Conservation (phyloP, 2,797 vertebrate species). For the Erpetoichthys calabaricus region DNA sequence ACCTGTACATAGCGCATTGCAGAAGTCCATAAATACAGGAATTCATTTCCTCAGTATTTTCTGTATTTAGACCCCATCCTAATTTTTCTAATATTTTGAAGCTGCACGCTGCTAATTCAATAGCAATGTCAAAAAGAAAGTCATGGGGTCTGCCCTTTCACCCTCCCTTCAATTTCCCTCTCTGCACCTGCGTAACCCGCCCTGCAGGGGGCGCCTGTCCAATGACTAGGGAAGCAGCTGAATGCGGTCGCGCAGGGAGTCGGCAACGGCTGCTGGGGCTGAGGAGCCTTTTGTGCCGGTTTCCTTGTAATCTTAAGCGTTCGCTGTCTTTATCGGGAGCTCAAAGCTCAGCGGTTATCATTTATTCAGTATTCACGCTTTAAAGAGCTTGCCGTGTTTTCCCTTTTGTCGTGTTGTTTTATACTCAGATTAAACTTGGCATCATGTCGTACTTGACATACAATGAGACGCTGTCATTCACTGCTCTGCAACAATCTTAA, state of each 20-base stretch:
- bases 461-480: slow-evolving; percentile 88
- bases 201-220: too few species aligned
- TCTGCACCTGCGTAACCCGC: too few species aligned
- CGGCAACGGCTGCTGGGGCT: neutral
- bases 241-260: too few species aligned
- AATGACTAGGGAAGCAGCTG: too few species aligned
- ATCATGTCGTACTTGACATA: slow-evolving; percentile 76
- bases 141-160: too few species aligned
- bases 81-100: neutral
- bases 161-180: too few species aligned
- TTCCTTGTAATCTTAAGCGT: slow-evolving; percentile 21
- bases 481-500: slow-evolving; percentile 84
- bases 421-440: slow-evolving; percentile 77
- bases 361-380: slow-evolving; percentile 71
- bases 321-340: slow-evolving; percentile 35
- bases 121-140: neutral
- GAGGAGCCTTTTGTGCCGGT: neutral
- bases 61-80: too few species aligned
- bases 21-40: too few species aligned
- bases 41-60: too few species aligned
- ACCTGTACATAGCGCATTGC: too few species aligned
- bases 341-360: slow-evolving; percentile 61
- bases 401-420: slow-evolving; percentile 70
- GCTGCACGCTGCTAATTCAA: slow-evolving; percentile 1
- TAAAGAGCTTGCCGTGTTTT: slow-evolving; percentile 58